Evolutionary conservation across 2,797 vertebrate genomes (phyloP).

Genomic region (Crocodylus rhombifer): DNA sequence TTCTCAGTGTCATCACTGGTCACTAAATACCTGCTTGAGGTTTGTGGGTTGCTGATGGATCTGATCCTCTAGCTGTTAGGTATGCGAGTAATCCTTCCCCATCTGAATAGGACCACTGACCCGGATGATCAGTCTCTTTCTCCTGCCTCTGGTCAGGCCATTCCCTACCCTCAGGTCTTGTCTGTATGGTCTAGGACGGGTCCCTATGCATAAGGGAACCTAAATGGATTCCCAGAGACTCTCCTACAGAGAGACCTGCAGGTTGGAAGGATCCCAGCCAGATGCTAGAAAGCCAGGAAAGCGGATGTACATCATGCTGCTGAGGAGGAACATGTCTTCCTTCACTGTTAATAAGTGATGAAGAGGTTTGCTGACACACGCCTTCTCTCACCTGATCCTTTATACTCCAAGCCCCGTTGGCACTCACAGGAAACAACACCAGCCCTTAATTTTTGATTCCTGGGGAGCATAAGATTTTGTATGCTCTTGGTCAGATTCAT

Average conservation of each 20-base stretch:
- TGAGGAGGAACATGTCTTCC: neutral
- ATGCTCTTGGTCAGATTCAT: neutral
- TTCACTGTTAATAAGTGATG: neutral
- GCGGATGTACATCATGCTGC: neutral
- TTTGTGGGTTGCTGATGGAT: neutral
- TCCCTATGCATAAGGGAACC: neutral
- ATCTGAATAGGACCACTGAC: neutral
- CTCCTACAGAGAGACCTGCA: neutral
- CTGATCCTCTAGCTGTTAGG: neutral
- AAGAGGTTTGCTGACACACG: neutral
- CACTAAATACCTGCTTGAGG: neutral
- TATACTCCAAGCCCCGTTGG: neutral
- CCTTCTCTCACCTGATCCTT: neutral
- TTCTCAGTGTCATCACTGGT: neutral
- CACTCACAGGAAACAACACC: neutral
- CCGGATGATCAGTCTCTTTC: neutral
- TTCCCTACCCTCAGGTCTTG: too few species aligned
- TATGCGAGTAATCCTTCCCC: neutral
- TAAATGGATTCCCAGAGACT: neutral
- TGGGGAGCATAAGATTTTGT: accelerated
- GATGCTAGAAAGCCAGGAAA: neutral
- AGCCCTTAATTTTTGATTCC: neutral
- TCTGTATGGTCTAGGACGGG: neutral
- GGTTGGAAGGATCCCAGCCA: neutral
- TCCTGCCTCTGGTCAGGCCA: too few species aligned